phyloP scores from a whole-genome alignment of 2,113 vertebrate genomes.

The Neodon shergylaensis region DNA sequence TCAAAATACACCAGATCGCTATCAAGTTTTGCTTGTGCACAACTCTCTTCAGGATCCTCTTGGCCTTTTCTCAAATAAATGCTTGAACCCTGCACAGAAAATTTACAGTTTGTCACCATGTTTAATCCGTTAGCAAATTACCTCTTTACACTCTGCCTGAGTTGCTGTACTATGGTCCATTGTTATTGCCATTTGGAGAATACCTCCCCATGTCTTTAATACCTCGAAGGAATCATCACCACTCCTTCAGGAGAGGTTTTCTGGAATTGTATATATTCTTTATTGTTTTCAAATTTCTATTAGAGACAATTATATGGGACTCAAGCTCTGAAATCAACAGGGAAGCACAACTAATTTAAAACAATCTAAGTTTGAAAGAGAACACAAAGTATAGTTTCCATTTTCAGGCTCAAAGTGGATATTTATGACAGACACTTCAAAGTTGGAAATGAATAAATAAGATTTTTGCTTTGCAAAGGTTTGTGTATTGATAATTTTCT shows the following conservation, averaged over 20 bases:
- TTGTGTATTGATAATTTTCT: conserved; percentile 28
- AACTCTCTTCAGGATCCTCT: not conserved
- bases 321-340: conserved; percentile 39
- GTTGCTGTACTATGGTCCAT: not conserved
- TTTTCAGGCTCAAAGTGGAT: not conserved
- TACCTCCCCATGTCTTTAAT: not conserved
- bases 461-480: not conserved
- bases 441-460: not conserved
- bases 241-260: not conserved
- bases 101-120: not conserved
- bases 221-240: not conserved
- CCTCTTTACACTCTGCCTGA: not conserved
- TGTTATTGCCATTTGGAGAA: not conserved
- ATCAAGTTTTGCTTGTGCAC: not conserved
- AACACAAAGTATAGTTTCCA: conserved; percentile 17
- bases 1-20: not conserved
- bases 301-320: not conserved
- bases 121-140: not conserved
- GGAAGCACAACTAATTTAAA: not conserved
- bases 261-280: conserved; percentile 8
- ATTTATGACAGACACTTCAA: not conserved
- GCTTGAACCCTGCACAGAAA: not conserved
- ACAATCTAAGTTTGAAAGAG: too few relatives aligned
- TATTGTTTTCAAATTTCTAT: not conserved
- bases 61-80: not conserved